Evolutionary conservation across 2,888 invertebrate species (phyloP), one percentile per base, ranked within the genome.

Genomic region (Allophyes oxyacanthae): DNA sequence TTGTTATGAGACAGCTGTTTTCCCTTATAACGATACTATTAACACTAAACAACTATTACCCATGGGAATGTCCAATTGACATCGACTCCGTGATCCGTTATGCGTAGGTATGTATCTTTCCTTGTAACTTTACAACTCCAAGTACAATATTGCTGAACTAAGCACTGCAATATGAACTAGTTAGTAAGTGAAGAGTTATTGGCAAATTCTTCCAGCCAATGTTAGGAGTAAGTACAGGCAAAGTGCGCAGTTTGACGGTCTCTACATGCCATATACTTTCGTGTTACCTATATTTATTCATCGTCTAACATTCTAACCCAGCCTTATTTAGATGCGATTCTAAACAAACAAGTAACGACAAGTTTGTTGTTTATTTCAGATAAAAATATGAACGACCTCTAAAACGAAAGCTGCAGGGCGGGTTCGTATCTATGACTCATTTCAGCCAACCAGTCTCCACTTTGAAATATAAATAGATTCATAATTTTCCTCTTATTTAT

Each of bases 301-400:
- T n/a, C n/a, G n/a, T n/a, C 28, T 6, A 28, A 28, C 28, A 28
- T 11, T 37, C 37, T 20, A 50, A 40, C 34, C 37, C 38, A 34
- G 53, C 13, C 36, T 45, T 40, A 44, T 57, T 57, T 34, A 44
- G 30, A 34, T 8, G 8, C 28, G 7, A 51, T 41, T 15, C 40
- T 57, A 51, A 45, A 43, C 45, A 62, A 63, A 65, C 63, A 61
- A 48, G 71, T 61, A 58, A 52, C 42, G 59, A 72, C 69, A 57
- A 50, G 74, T 63, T 43, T 20, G 46, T 56, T 61, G 46, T 61
- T 65, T 52, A 55, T 67, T 60, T 66, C 38, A 55, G 59, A 64
- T 72, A 75, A 72, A 72, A 78, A 72, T 75, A 73, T 58, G 44
- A 50, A 60, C 62, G 79, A 77, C 78, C 79, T 80, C 75, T 73